Base-by-base conservation (phyloP, 2,113 vertebrate species). In the Nannobrachium achirus region DNA sequence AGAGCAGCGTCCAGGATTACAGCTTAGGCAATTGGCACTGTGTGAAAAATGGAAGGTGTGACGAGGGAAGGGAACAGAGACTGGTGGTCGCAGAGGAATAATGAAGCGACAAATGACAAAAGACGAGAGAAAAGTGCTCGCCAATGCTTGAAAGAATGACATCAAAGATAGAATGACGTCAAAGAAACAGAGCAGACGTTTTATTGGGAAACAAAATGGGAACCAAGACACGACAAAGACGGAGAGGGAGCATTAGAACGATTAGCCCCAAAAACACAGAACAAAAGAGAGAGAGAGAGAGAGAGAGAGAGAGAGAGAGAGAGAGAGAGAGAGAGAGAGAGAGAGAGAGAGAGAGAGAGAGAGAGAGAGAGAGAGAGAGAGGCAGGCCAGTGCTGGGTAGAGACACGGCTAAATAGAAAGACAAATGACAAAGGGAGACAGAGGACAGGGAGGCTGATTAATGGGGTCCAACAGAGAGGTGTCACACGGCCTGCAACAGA, bases 361-460 rank as follows among this genome's bases (percentile, higher is more conserved):
- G 14, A 1, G 15, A 38, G 10, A 38, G 25, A 67, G 57, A 56
- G 46, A 38, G 42, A 51, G 56, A 40, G 38, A 8, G n/a, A 10
- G 70, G 38, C 0, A 20, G 62, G 42, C 58, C 50, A n/a, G 25
- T 19, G 73, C 59, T 52, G 64, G 57, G 75, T 19, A 15, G 14
- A 33, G 25, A 33, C 3, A 33, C 25, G 6, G 51, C 69, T 82
- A 61, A 67, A 71, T 69, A 38, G 63, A 56, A 69, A 87, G 25
- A 33, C 25, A 4, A 33, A 33, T 75, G 78, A 78, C 56, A 64
- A 45, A 53, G 61, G 14, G 59, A 83, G 73, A 69, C 68, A 76
- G 72, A 76, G 66, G 46, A 33, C 11, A 73, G 75, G 19, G 33
- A 65, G 63, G 46, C 25, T 79, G 78, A 86, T 84, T 81, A 89